Base-by-base conservation (phyloP, 1,140 invertebrate genomes). In the Lepidurus couesii region DNA sequence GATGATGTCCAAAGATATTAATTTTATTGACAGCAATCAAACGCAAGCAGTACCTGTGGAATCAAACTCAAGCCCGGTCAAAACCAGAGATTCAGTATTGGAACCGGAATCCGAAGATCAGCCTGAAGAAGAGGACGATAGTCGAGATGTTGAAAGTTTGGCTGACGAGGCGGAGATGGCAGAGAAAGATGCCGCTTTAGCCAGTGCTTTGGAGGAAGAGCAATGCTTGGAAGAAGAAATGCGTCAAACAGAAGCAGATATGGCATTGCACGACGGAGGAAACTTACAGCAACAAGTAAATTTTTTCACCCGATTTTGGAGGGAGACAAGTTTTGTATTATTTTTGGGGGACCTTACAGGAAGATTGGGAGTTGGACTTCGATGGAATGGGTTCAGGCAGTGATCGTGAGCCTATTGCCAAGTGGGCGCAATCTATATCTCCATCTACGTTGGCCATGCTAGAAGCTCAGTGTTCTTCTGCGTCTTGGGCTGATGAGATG, bases 401-500 rank as follows among this genome's bases (percentile, higher is more conserved):
- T 16, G 53, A 81, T 34, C 45, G 53, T 73, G 81, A 75, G 21
- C 80, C 79, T 44, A 45, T 78, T 34, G 65, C 75, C 26, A 7
- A 89, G 89, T 81, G 85, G 89, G 81, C 90, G 90, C 81, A 87
- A 90, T 83, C 89, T 90, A 81, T 89, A 21, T 65, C 53, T 65
- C 53, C 53, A 7, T 65, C 53, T 13, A 65, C 53, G 4, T 16
- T 65, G 53, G 16, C 53, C 6, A 65, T 65, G 53, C 53, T 65
- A 7, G 53, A 65, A 65, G 53, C 53, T 13, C 53, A 65, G 21
- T 65, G 53, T 21, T 65, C 53, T 13, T 65, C 53, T 7, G 53
- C 21, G 21, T 90, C 91, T 1, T 92, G 91, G 90, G 91, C 90
- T 0, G 93, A 95, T 81, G 85, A 92, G 42, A 89, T 93, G 77